These are phyloP conservation scores for Zaprionus davidi DNA, from an alignment of 1,140 invertebrate species.

Conservation along the genomic window DNA sequence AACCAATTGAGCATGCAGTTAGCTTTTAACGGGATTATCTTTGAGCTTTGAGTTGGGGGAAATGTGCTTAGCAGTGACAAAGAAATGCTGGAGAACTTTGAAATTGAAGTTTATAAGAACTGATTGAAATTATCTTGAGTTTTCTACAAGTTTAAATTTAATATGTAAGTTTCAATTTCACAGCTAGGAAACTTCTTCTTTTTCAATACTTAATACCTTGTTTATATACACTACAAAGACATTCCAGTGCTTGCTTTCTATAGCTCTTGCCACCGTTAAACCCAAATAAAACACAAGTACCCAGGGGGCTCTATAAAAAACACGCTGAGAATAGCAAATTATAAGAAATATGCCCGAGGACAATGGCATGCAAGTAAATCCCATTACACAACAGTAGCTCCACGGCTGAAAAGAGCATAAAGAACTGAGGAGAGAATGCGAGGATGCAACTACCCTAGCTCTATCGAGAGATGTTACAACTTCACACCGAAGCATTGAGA, in stretches of 20 bases:
- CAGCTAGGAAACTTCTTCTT: neutral
- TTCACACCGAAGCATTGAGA: slow-evolving; percentile 80
- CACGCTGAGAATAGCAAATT: slow-evolving; percentile 30
- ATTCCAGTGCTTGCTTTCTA: neutral
- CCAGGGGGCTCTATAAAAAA: slow-evolving; percentile 7
- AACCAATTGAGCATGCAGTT: neutral
- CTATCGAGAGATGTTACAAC: slow-evolving; percentile 64
- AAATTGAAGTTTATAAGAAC: neutral
- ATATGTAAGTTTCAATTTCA: too few relatives aligned
- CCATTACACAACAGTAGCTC: slow-evolving; percentile 76
- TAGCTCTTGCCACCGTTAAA: neutral
- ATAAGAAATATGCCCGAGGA: slow-evolving; percentile 33
- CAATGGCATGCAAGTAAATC: slow-evolving; percentile 61
- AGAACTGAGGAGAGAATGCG: neutral
- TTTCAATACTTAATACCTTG: neutral
- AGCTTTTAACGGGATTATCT: neutral
- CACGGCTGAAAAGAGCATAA: slow-evolving; percentile 76
- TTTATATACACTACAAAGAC: slow-evolving; percentile 1
- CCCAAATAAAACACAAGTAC: slow-evolving; percentile 6
- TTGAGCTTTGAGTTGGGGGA: neutral
- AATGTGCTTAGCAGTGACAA: neutral
- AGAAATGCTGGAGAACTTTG: neutral
- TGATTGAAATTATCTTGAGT: neutral
- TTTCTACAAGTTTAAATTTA: neutral
- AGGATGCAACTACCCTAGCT: slow-evolving; percentile 17